Evolutionary conservation across 2,113 vertebrate species (phyloP).

Genomic region (Salvelinus fontinalis): DNA sequence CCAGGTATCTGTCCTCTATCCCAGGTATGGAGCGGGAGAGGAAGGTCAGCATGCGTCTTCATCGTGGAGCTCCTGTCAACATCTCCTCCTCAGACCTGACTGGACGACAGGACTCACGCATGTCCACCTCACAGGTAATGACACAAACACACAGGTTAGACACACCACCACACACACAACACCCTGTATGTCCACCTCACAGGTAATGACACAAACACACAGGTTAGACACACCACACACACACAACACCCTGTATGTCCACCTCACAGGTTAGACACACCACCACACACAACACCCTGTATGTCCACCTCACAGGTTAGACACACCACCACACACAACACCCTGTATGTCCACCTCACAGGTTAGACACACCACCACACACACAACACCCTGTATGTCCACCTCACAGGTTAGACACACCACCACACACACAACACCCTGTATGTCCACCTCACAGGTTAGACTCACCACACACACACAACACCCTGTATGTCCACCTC

Average conservation of each 20-base stretch:
- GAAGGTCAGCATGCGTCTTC: conserved; percentile 95
- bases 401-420: not conserved
- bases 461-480: not conserved
- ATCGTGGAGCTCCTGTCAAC: conserved; percentile 90
- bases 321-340: too few species aligned
- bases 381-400: too few species aligned
- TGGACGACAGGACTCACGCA: conserved; percentile 92
- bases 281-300: too few species aligned
- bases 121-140: conserved; percentile 94
- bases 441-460: too few species aligned
- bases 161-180: not conserved
- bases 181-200: not conserved
- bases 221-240: too few species aligned
- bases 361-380: not conserved
- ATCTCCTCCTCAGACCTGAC: conserved; percentile 92
- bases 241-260: too few species aligned
- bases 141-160: not conserved
- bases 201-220: not conserved
- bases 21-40: conserved; percentile 73
- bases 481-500: not conserved
- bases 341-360: too few species aligned
- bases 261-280: not conserved
- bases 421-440: too few species aligned
- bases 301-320: not conserved
- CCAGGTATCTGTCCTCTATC: too few species aligned